Evolutionary conservation across 2,113 vertebrate species (phyloP).

Genomic region (Channa argus): DNA sequence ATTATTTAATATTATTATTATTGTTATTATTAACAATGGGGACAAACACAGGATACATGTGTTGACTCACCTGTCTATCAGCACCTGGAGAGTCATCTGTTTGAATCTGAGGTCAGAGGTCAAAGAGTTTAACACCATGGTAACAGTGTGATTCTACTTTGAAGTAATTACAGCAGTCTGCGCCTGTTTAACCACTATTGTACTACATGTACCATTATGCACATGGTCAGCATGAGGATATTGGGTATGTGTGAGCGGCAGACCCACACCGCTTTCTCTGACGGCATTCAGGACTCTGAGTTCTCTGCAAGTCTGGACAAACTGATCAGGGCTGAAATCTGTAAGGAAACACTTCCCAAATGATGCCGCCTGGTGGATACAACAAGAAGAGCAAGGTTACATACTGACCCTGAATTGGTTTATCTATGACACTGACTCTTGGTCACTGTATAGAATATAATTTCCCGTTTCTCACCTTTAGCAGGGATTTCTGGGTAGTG

Average conservation of each 20-base stretch:
- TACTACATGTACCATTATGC: constrained; percentile 19
- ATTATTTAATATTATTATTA: too few species aligned
- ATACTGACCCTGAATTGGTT: too few species aligned
- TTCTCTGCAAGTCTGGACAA: constrained; percentile 71
- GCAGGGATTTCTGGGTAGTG: constrained; percentile 90
- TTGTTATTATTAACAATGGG: background rate
- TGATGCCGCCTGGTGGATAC: constrained; percentile 65
- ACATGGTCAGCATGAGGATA: constrained; percentile 57
- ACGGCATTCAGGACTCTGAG: constrained; percentile 73
- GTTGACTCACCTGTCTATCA: constrained; percentile 82
- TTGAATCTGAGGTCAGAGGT: constrained; percentile 87
- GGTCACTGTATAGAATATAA: background rate
- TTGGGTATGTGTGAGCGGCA: constrained; percentile 76
- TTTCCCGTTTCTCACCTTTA: constrained; percentile 83
- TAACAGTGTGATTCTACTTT: background rate
- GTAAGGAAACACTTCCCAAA: constrained; percentile 79
- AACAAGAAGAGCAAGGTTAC: background rate
- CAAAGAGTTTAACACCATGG: constrained; percentile 37
- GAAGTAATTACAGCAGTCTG: too few species aligned
- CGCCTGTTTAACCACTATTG: background rate
- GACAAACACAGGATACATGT: background rate
- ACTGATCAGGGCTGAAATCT: constrained; percentile 60
- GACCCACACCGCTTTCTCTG: constrained; percentile 59
- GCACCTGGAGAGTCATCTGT: constrained; percentile 92
- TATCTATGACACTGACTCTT: background rate